phyloP scores from a whole-genome alignment of 2,113 vertebrate species.

The Bettongia penicillata region DNA sequence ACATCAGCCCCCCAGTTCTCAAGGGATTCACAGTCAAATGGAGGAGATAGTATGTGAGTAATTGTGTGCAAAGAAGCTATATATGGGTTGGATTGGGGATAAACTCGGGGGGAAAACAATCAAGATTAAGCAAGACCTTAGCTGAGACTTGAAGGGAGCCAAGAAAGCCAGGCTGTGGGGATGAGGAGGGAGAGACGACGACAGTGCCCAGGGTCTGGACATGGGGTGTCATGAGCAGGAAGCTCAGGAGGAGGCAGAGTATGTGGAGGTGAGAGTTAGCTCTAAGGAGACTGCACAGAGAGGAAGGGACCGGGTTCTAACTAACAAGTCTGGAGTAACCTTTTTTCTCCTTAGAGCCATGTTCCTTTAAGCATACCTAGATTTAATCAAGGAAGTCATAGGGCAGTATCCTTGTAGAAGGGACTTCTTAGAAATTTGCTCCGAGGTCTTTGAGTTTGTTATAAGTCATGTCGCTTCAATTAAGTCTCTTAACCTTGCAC shows the following conservation, averaged over 20 bases:
- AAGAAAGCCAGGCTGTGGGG: not conserved
- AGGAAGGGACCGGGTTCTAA: not conserved
- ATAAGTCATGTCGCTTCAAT: not conserved
- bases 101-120: too few relatives aligned
- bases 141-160: too few relatives aligned
- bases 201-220: not conserved
- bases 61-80: not conserved
- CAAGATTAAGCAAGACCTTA: not conserved
- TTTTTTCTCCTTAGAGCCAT: not conserved
- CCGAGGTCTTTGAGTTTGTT: not conserved
- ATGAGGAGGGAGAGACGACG: not conserved
- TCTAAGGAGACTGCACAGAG: not conserved
- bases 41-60: not conserved
- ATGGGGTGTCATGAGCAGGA: not conserved
- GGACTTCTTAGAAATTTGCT: not conserved
- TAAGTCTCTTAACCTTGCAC: not conserved
- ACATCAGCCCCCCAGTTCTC: not conserved
- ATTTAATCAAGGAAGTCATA: too few relatives aligned
- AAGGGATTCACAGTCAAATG: not conserved
- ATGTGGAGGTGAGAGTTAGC: too few relatives aligned
- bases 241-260: too few relatives aligned
- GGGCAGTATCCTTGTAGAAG: accelerated
- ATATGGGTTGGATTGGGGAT: not conserved
- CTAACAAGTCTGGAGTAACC: not conserved
- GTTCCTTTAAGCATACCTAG: not conserved